phyloP scores from a whole-genome alignment of 92 coral and sea anemone genomes.

The Palythoa grandis region DNA sequence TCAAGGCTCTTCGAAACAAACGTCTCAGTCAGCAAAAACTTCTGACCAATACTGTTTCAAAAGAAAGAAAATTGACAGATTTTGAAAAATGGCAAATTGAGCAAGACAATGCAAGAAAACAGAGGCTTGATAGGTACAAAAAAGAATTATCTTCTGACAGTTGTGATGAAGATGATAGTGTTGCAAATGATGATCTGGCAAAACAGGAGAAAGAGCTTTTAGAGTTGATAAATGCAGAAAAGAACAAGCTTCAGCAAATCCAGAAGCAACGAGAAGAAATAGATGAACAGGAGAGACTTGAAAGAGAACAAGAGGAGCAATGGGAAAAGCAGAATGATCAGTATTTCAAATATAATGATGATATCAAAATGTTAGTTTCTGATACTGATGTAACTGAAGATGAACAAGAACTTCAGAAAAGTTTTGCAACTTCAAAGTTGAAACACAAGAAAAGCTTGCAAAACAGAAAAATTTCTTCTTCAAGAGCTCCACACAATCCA shows the following conservation, averaged over 20 bases:
- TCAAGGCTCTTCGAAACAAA: slow-evolving; percentile 73
- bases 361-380: background rate
- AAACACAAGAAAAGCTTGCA: slow-evolving; percentile 25
- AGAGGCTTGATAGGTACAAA: slow-evolving; percentile 64
- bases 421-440: slow-evolving; percentile 1
- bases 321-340: slow-evolving; percentile 42
- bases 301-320: slow-evolving; percentile 60
- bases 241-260: slow-evolving; percentile 63
- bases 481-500: slow-evolving; percentile 6
- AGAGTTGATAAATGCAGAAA: slow-evolving; percentile 77
- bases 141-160: background rate
- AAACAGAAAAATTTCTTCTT: slow-evolving; percentile 28
- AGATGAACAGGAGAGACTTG: slow-evolving; percentile 70
- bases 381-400: background rate
- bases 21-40: slow-evolving; percentile 70
- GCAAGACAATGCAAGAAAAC: slow-evolving; percentile 62
- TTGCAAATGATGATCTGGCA: slow-evolving; percentile 39
- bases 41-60: slow-evolving; percentile 5
- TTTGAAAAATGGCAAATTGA: slow-evolving; percentile 88
- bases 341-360: background rate
- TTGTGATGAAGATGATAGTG: slow-evolving; percentile 24
- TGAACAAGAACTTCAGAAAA: slow-evolving; percentile 19
- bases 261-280: slow-evolving; percentile 75
- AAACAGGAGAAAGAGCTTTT: slow-evolving; percentile 75
- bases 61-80: slow-evolving; percentile 65